A percentile compares a stretch with the other conserved stretches of the same genome.
Evolutionary conservation across 1,140 invertebrate species (phyloP).

Genomic region (Macrobrachium rosenbergii): DNA sequence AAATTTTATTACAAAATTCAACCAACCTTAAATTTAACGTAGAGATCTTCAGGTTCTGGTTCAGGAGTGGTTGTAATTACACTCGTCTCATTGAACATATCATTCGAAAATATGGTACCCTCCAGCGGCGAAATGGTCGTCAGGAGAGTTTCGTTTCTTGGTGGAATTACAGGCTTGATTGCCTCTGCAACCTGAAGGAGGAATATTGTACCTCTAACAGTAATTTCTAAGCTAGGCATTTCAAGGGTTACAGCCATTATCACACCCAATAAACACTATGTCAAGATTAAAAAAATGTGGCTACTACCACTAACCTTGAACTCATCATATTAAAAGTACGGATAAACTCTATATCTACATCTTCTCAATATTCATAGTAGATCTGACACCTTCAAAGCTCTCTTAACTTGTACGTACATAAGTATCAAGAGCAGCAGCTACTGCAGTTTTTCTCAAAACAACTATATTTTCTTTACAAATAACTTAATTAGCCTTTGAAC

Average conservation of each 20-base stretch:
- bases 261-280: neutral
- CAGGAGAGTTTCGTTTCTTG: neutral
- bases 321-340: too few relatives aligned
- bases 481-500: neutral
- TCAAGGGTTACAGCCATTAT: too few relatives aligned
- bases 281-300: neutral
- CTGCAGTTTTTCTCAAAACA: neutral
- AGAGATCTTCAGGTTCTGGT: slow-evolving; percentile 10
- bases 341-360: too few relatives aligned
- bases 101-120: too few relatives aligned
- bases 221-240: too few relatives aligned
- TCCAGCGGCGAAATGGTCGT: neutral
- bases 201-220: too few relatives aligned
- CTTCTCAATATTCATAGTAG: too few relatives aligned
- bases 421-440: too few relatives aligned
- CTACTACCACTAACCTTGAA: too few relatives aligned
- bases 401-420: too few relatives aligned
- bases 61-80: slow-evolving; percentile 30
- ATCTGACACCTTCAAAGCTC: too few relatives aligned
- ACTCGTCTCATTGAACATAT: neutral
- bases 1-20: too few relatives aligned
- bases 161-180: slow-evolving; percentile 55
- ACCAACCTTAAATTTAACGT: slow-evolving; percentile 33
- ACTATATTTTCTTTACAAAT: neutral
- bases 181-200: slow-evolving; percentile 57